Base-by-base conservation (phyloP, 2,113 vertebrate genomes). In the Genyomyrus donnyi region DNA sequence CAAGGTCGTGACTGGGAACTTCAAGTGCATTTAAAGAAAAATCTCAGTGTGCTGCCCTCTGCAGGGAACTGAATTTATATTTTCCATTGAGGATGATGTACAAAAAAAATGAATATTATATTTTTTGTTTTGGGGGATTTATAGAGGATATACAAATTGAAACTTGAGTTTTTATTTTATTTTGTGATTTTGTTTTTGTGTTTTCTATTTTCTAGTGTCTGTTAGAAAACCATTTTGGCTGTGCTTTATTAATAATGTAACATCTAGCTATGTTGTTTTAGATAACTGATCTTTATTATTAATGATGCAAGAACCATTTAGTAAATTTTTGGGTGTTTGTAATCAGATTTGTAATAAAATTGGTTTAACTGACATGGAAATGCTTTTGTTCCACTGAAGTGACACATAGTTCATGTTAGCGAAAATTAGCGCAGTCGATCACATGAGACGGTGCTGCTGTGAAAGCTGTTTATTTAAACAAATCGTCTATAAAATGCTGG, bases 321-420 rank as follows among this genome's bases (percentile, higher is more conserved):
- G 93, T 93, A 91, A 89, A 93, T 92, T 94, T 93, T 91, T 94
- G 93, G 94, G 94, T 95, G 94, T 95, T 95, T 96, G 92, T 94
- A 96, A 95, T 96, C 93, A 93, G 90, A 92, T 96, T 96, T 96
- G 94, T 95, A 96, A 95, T 96, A 96, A 96, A 96, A 96, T 66
- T 93, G 92, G 88, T 94, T 93, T 92, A 91, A 93, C 91, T 93
- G 92, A 95, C 91, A 91, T 31, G 48, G 49, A 89, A 24, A 24
- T 85, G 35, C 39, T 21, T 49, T 89, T 89, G 46, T 89, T 52
- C 48, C n/a, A 31, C 62, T 70, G 62, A 31, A 52, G 19, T 89
- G 19, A 74, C 45, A 49, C 42, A 53, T 2, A 27, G 8, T 24
- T 45, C 17, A 84, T 19, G 42, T 42, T 21, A 19, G 15, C 2